Evolutionary conservation across 2,113 vertebrate genomes (phyloP), one percentile per base, ranked within the genome.

Genomic region (Rhea americana): DNA sequence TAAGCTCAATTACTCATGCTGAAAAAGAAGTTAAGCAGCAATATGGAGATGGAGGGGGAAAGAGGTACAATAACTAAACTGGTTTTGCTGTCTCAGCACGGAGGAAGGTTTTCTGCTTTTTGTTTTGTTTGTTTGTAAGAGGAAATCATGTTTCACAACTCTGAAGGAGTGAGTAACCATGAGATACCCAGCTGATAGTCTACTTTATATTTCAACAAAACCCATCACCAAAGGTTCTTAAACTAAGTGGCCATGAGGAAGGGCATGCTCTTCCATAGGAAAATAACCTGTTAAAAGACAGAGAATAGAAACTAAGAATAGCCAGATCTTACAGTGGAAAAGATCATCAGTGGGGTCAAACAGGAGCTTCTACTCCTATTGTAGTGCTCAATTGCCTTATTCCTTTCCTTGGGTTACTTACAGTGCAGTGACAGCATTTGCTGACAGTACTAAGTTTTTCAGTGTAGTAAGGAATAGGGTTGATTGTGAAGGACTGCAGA

Each of bases 91-190:
- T 13, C 43, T 67, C 45, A 89, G 10, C 30, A 39, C 9, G 20
- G 35, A 70, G 17, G 9, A 81, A 35, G 37, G 61, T 39, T 24
- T 20, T 22, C 32, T 50, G 51, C 55, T 12, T 8, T 8, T 61
- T 11, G 32, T 18, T 47, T 47, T 47, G 45, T 47, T 47, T 41
- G 19, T 78, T 45, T 63, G 19, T 77, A 65, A 65, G 58, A 35
- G 43, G 20, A 43, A 72, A 41, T 56, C 12, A 5, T 53, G 47
- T 22, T 86, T 86, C 41, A 32, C 16, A 70, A 63, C 25, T 2
- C 1, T 22, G 35, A 59, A 65, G 76, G 47, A 7, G 20, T 67
- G 13, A 13, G 7, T 87, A 61, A 56, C 0, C 0, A 59, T 48
- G 35, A 68, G 26, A 35, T 82, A 66, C 7, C 77, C 84, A 47